Evolutionary conservation across 1,140 invertebrate genomes (phyloP).

Genomic region (Lepidurus packardi): DNA sequence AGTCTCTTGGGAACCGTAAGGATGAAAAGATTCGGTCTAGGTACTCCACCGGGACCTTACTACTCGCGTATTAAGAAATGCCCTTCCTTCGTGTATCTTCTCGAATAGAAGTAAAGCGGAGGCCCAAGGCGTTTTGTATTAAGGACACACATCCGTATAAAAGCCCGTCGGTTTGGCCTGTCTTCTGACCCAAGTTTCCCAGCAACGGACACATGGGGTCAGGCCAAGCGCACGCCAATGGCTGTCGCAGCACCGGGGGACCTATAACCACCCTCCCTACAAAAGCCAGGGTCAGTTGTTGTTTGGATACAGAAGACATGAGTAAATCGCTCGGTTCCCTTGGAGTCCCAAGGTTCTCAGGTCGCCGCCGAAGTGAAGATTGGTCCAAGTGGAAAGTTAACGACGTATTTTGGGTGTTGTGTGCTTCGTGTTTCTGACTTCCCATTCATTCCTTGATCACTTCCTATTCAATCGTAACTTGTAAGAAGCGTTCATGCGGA

Average conservation of each 20-base stretch:
- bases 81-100: not conserved
- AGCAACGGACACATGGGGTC: not conserved
- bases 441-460: not conserved
- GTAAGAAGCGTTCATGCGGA: not conserved
- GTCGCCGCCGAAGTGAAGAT: not conserved
- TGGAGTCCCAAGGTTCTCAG: not conserved
- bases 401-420: not conserved
- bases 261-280: not conserved
- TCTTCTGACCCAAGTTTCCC: not conserved
- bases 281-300: not conserved
- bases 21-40: not conserved
- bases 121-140: not conserved
- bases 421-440: not conserved
- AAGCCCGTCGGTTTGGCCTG: not conserved
- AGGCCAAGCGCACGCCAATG: not conserved
- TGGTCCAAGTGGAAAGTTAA: not conserved
- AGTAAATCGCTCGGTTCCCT: not conserved
- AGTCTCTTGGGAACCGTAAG: not conserved
- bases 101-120: not conserved
- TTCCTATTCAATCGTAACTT: too few species aligned
- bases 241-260: not conserved
- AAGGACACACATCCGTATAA: not conserved
- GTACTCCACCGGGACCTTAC: not conserved
- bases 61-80: not conserved
- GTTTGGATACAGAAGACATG: not conserved